Evolutionary conservation across 2,113 vertebrate species (phyloP), one percentile per base, ranked within the genome.

Genomic region (Hippopotamus amphibius): DNA sequence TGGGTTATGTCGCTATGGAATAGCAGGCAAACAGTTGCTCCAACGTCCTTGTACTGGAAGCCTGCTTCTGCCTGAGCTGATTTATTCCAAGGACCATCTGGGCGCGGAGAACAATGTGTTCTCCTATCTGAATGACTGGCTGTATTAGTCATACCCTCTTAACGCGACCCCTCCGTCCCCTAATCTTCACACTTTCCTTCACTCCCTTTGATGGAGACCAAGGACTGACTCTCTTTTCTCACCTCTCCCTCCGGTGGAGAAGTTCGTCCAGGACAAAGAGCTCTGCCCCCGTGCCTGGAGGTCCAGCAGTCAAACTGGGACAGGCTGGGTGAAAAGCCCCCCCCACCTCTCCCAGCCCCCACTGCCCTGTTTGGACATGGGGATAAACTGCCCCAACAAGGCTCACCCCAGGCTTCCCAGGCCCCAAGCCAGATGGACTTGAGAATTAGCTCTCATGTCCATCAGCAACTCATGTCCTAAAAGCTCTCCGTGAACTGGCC

Each of bases 131-230:
- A 97, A 98, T 99, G 99, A 99, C 98, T 98, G 46, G 95, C 97
- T 96, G 88, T 98, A 99, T 99, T 99, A 99, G 99, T 99, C 99
- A 99, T 99, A 99, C 98, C 98, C 99, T 99, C 98, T 98, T 98
- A 97, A 94, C 98, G 98, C 95, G 98, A 99, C 98, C 99, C 77
- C 89, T 92, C 71, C 68, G 50, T 98, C 97, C 98, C 94, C 98
- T 98, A 97, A 98, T 98, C 98, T 98, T 98, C 98, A 98, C 98
- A 97, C 93, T 96, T 86, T 71, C 96, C 90, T 95, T 95, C 93
- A 74, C 69, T 88, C 94, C 88, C 98, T 99, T 99, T 97, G 96
- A 98, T 89, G 55, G 72, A 41, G 88, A 98, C 96, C 97, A 98
- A 98, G 99, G 97, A 98, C 98, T 96, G 55, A 89, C 95, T 91